Base-by-base conservation (phyloP, 2,888 invertebrate genomes). In the Petrophora chlorosata region DNA sequence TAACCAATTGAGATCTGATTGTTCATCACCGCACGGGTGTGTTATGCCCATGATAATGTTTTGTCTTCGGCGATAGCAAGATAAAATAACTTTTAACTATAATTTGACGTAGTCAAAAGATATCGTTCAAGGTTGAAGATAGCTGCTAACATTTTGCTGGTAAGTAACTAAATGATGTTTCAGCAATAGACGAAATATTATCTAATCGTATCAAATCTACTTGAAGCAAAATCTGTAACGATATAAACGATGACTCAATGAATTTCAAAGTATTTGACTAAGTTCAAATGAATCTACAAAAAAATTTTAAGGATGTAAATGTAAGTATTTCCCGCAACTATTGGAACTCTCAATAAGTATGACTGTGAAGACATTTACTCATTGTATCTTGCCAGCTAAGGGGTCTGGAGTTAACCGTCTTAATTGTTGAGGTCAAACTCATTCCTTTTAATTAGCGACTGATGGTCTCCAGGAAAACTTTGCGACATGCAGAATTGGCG, bases 351-450 rank as follows among this genome's bases (percentile, higher is more conserved):
- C n/a, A n/a, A n/a, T n/a, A n/a, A n/a, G n/a, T n/a, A n/a, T n/a
- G n/a, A n/a, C n/a, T n/a, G n/a, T n/a, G n/a, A n/a, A n/a, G n/a
- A n/a, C n/a, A n/a, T n/a, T n/a, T n/a, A n/a, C n/a, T n/a, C n/a
- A n/a, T n/a, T n/a, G 5, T 13, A 5, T 29, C 16, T 9, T 16
- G 30, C 17, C 29, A 38, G 40, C 42, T 22, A 51, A 26, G 39
- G 26, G 43, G 45, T 28, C 28, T 13, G 13, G 28, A 28, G 53
- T 53, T 58, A 63, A 62, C 67, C 61, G 61, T 67, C 69, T 64
- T 86, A 87, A 89, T 86, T 86, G 79, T 53, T 46, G 72, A 90
- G 89, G 89, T 89, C 89, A 86, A 80, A 85, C 80, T 85, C 79
- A 90, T 90, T 82, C 72, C 67, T 74, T 70, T 70, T 83, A 87